Evolutionary conservation across 2,113 vertebrate species (phyloP), one percentile per base, ranked within the genome.

Genomic region (Calidris pygmaea): DNA sequence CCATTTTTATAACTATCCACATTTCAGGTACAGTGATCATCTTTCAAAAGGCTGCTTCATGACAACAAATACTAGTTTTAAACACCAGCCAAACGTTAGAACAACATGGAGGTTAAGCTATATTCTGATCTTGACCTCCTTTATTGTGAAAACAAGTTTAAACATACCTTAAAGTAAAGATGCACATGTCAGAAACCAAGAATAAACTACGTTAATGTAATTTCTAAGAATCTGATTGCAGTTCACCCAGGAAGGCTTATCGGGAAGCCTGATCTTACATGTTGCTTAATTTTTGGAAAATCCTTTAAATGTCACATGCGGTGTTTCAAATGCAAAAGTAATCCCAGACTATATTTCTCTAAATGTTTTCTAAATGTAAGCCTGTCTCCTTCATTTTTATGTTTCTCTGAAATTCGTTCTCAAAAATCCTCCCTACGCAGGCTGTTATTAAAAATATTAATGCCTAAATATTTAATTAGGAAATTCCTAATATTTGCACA

Each of bases 1-100:
- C 99, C 98, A 98, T 99, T 99, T 98, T 98, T 98, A 98, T 98
- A 98, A 99, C 99, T 98, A 98, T 98, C 98, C 98, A 92, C 98
- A 97, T 99, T 99, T 99, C 99, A 99, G 99, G 98, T 98, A 98
- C 98, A 98, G 97, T 95, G 98, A 98, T 98, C 93, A 96, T 94
- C 93, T 95, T 96, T 92, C 74, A 84, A 83, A 93, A 92, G 83
- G 77, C 91, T 56, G 68, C 66, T 34, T 95, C 85, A 4, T 32
- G 66, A 93, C 92, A 91, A 47, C 90, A 45, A 56, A 83, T n/a
- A n/a, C 41, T 27, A 15, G 29, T 82, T 75, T 83, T 71, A 52
- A 81, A 62, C 52, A 70, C 47, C 68, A 58, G 35, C 27, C 12
- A 9, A n/a, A 43, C 3, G n/a, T n/a, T 85, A 48, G 48, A 70